Evolutionary conservation across 1,140 invertebrate genomes (phyloP).

Genomic region (Mycetomoellerius zeteki): DNA sequence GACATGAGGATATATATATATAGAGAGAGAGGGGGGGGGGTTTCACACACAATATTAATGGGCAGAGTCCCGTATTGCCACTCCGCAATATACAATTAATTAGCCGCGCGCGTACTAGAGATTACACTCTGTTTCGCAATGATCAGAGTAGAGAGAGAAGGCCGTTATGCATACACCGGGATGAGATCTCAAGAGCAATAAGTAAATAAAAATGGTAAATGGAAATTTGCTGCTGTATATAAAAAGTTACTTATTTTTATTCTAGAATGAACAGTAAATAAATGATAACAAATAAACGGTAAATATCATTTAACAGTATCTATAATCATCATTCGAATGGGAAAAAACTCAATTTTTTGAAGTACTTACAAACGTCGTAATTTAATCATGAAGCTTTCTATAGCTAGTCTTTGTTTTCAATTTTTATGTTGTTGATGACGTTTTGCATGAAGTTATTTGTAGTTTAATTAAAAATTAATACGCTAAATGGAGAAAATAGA

Average conservation of each 20-base stretch:
- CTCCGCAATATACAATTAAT: slow-evolving; percentile 49
- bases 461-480: neutral
- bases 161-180: neutral
- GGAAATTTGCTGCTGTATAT: slow-evolving; percentile 13
- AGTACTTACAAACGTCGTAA: neutral
- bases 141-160: neutral
- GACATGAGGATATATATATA: too few species aligned
- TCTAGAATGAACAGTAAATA: neutral
- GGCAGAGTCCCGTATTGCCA: neutral
- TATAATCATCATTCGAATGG: too few species aligned
- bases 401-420: neutral
- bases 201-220: neutral
- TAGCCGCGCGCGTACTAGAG: slow-evolving; percentile 30
- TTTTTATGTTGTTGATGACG: neutral
- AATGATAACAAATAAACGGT: neutral
- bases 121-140: slow-evolving; percentile 28
- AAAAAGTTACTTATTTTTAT: neutral
- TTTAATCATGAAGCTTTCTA: neutral
- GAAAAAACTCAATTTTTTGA: neutral
- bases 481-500: neutral
- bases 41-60: slow-evolving; percentile 35
- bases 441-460: slow-evolving; percentile 1
- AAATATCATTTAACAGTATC: neutral
- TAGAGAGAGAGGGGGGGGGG: neutral
- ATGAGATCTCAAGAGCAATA: slow-evolving; percentile 21